Conservation (phyloP, 1,140 invertebrate genomes). For the Archivesica marissinica region DNA sequence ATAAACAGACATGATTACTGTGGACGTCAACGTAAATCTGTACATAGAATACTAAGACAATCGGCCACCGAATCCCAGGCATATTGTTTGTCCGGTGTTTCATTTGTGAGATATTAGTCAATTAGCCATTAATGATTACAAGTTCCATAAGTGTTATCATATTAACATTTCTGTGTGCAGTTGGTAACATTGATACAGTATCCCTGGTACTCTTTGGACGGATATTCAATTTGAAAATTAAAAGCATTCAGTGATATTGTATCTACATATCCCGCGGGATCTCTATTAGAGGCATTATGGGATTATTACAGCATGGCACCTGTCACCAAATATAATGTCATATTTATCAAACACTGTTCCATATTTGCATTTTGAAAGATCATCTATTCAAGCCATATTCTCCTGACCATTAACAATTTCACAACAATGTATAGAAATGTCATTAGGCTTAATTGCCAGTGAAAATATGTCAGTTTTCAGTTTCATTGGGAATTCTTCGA, state of each 20-base stretch:
- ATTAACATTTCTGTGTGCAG: background rate
- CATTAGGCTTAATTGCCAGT: slow-evolving; percentile 53
- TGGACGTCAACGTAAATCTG: no score
- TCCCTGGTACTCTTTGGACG: background rate
- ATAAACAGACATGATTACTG: no score
- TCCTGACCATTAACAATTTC: slow-evolving; percentile 34
- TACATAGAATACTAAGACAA: no score
- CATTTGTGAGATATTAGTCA: background rate
- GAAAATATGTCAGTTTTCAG: slow-evolving; percentile 54
- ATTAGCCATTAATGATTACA: slow-evolving; percentile 12
- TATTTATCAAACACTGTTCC: slow-evolving; percentile 50
- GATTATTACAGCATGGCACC: slow-evolving; percentile 16
- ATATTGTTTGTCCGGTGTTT: no score
- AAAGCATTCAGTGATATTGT: slow-evolving; percentile 14
- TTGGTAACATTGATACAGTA: slow-evolving; percentile 14
- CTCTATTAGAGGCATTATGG: slow-evolving; percentile 5
- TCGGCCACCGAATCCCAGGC: no score
- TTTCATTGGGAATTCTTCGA: slow-evolving; percentile 44
- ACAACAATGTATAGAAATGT: slow-evolving; percentile 50
- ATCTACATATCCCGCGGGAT: background rate
- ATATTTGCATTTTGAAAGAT: slow-evolving; percentile 53
- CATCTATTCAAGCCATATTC: slow-evolving; percentile 35
- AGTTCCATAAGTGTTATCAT: background rate
- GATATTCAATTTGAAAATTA: slow-evolving; percentile 39
- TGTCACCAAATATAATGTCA: slow-evolving; percentile 58